These are phyloP conservation scores for Xestoiulus laeticollis DNA, from an alignment of 2,888 invertebrate species.

Conservation along the genomic window DNA sequence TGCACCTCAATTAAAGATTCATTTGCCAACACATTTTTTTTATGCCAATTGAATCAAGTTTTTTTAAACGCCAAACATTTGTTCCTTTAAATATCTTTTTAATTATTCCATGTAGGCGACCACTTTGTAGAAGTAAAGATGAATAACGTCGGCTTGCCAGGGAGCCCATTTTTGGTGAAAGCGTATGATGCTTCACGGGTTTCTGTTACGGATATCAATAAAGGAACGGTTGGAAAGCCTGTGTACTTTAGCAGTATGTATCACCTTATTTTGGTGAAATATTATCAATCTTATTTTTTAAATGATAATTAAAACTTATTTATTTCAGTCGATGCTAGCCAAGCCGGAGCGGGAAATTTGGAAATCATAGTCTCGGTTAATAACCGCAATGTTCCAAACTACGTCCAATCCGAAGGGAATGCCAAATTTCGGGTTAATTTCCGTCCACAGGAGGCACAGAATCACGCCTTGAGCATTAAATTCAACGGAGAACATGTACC, in stretches of 20 bases:
- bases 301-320: constrained; percentile 42
- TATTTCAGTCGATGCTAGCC: constrained; percentile 69
- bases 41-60: not conserved
- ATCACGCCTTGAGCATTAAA: constrained; percentile 89
- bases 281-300: not conserved
- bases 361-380: constrained; percentile 98
- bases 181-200: constrained; percentile 96
- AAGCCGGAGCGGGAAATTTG: constrained; percentile 89
- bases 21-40: not conserved
- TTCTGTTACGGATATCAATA: constrained; percentile 91
- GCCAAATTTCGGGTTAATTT: constrained; percentile 94
- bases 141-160: constrained; percentile 83
- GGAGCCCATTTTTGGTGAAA: constrained; percentile 94
- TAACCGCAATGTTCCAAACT: constrained; percentile 96
- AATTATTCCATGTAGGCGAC: constrained; percentile 69
- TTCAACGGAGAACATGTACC: constrained; percentile 76
- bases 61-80: not conserved
- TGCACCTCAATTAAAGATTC: constrained; percentile 15
- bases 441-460: constrained; percentile 92
- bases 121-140: constrained; percentile 85
- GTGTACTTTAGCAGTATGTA: constrained; percentile 89
- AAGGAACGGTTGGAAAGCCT: constrained; percentile 89
- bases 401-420: constrained; percentile 96
- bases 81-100: not conserved
- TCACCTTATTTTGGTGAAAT: constrained; percentile 58